These are phyloP conservation scores for Spilogale gracilis DNA, from an alignment of 2,113 vertebrate genomes.

Conservation along the genomic window DNA sequence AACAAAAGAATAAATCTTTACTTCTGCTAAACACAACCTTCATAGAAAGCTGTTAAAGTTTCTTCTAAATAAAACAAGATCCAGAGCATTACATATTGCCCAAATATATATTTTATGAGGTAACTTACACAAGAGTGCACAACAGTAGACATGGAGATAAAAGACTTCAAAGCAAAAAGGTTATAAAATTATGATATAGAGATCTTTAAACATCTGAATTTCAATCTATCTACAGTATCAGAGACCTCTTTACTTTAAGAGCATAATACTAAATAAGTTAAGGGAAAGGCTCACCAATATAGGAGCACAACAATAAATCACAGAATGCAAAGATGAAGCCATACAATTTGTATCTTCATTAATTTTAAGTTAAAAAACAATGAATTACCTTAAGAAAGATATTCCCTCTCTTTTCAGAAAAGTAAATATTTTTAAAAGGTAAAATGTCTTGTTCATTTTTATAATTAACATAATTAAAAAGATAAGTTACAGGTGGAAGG, in stretches of 20 bases:
- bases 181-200: not conserved
- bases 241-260: constrained; percentile 2
- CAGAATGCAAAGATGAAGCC: not conserved
- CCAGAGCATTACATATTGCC: not conserved
- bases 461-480: not conserved
- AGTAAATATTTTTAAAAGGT: not conserved
- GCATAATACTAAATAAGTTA: not conserved
- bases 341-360: not conserved
- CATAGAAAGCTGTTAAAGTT: constrained; percentile 4
- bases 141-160: not conserved
- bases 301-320: not conserved
- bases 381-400: not conserved
- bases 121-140: constrained; percentile 6
- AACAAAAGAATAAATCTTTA: not conserved
- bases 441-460: not conserved
- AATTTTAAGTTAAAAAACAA: not conserved
- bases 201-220: not conserved
- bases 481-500: not conserved
- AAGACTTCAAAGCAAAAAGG: not conserved
- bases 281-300: not conserved
- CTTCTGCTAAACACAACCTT: not conserved
- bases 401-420: not conserved
- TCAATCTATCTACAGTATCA: not conserved
- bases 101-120: constrained; percentile 21
- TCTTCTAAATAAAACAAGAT: constrained; percentile 44